Conservation (phyloP, 2,113 vertebrate genomes). For the Drymodes brunneopygia region DNA sequence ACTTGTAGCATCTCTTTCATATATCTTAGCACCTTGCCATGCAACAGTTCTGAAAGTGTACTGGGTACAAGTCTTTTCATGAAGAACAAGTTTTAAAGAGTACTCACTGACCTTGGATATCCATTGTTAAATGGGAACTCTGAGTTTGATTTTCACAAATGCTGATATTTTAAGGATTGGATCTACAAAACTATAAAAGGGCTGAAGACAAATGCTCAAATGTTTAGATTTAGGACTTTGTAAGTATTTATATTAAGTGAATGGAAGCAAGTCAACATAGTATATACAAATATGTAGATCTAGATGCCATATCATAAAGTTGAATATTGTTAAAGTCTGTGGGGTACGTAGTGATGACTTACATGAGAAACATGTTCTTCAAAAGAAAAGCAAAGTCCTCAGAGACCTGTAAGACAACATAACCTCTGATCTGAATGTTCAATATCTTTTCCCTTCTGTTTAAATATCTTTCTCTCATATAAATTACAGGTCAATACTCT, state of each 20-base stretch:
- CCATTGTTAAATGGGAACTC: neutral
- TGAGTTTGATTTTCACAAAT: neutral
- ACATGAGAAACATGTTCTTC: neutral
- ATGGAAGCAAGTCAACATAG: neutral
- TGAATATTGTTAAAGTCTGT: neutral
- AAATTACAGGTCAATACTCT: slow-evolving; percentile 10
- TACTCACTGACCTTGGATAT: neutral
- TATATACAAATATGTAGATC: neutral
- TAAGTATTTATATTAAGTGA: neutral
- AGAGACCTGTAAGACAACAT: neutral
- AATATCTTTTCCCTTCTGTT: neutral
- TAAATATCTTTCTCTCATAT: neutral
- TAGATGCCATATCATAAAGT: neutral
- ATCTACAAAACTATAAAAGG: neutral
- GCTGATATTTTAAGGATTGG: neutral
- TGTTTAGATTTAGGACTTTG: neutral
- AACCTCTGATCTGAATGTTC: neutral
- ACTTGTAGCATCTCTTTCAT: neutral
- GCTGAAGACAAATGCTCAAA: neutral
- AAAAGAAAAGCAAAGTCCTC: neutral
- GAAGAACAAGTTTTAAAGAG: neutral
- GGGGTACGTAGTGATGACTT: neutral
- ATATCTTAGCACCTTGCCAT: fast-evolving
- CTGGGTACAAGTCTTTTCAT: neutral
- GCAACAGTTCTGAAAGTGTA: neutral